These are phyloP conservation scores for Chloroclystis v-ata DNA, from an alignment of 2,888 invertebrate genomes.

Conservation along the genomic window DNA sequence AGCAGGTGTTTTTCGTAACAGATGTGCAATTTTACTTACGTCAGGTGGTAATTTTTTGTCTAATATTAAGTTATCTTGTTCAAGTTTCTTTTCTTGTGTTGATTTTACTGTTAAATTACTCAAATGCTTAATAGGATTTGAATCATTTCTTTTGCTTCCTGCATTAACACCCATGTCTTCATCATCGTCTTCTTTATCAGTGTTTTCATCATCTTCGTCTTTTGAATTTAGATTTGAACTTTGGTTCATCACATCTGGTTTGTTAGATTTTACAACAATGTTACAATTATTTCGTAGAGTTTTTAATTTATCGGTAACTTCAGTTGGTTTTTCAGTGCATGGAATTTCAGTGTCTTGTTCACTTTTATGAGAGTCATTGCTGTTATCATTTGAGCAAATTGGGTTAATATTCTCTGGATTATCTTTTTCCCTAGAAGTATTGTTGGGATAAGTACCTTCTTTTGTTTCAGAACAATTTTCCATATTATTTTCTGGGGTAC, in stretches of 20 bases:
- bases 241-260: slow-evolving; percentile 7
- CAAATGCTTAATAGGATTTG: slow-evolving; percentile 28
- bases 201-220: slow-evolving; percentile 11
- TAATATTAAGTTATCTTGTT: not conserved
- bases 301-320: slow-evolving; percentile 12
- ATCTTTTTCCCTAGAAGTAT: slow-evolving; percentile 2
- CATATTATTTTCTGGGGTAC: slow-evolving; percentile 4
- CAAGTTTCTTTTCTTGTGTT: slow-evolving; percentile 31
- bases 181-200: slow-evolving; percentile 8
- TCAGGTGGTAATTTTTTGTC: slow-evolving; percentile 10
- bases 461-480: not conserved
- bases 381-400: slow-evolving; percentile 9
- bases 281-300: slow-evolving; percentile 21
- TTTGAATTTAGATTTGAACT: slow-evolving; percentile 10
- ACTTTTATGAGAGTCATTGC: slow-evolving; percentile 14
- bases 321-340: not conserved
- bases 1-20: slow-evolving; percentile 7
- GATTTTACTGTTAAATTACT: slow-evolving; percentile 45
- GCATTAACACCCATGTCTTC: slow-evolving; percentile 4
- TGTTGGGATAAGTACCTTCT: slow-evolving; percentile 6
- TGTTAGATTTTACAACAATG: slow-evolving; percentile 18
- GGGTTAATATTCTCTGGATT: slow-evolving; percentile 2
- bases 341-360: not conserved
- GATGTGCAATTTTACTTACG: slow-evolving; percentile 14
- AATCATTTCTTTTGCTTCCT: slow-evolving; percentile 14